Evolutionary conservation across 2,888 invertebrate species (phyloP), one percentile per base, ranked within the genome.

Genomic region (Syrphus vitripennis): DNA sequence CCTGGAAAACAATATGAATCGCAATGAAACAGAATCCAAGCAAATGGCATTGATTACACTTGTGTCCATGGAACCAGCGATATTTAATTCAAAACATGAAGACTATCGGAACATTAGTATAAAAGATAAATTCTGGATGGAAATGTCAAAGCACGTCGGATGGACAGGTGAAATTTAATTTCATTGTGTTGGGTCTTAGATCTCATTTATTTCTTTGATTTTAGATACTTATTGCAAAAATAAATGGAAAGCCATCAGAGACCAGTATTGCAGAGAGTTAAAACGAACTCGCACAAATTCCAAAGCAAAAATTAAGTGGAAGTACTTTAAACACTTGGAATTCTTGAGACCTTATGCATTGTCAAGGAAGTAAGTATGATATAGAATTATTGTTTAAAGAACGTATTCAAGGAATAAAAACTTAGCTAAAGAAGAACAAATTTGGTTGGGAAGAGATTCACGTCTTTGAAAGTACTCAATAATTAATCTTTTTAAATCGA

Each of bases 221-320:
- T 24, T 24, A 50, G 48, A 50, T 24, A 6, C 7, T 50, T 90
- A 91, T 76, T 92, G 92, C 87, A 92, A 91, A 77, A 89, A 89
- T 9, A 92, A 92, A 59, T 92, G 92, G 92, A 92, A 92, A 71
- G 92, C 92, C 0, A 89, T 92, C 89, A 83, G 92, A 53, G 91
- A 92, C 69, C 92, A 92, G 87, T 92, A 91, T 82, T 92, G 92
- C 55, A 90, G 92, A 1, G 92, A 92, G 55, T 87, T 92, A 4
- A 92, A 92, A 55, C 89, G 91, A 37, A 88, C 90, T 75, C 91
- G 91, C 80, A 80, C 88, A 12, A 91, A 90, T 86, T 75, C 88
- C 48, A 92, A 92, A 77, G 88, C 88, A 50, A 89, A 87, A 75
- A 90, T 91, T 12, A 92, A 91, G 59, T 92, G 92, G 92, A 91